Evolutionary conservation across 2,888 invertebrate species (phyloP), one percentile per base, ranked within the genome.

Genomic region (Microctonus aethiopoides): DNA sequence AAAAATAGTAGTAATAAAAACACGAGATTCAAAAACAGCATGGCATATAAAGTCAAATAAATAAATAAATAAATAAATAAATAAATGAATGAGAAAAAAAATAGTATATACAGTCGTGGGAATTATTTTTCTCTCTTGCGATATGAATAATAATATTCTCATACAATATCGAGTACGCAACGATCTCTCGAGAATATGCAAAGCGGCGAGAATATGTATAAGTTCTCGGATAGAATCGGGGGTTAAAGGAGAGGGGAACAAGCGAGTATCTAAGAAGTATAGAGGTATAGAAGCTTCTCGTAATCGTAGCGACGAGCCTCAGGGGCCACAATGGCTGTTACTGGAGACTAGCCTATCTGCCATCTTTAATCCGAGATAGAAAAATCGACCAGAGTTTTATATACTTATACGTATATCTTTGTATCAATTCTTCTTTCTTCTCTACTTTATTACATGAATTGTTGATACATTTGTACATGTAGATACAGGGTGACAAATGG

Each of bases 271-370:
- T n/a, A 39, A 39, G 39, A 39, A 39, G 39, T n/a, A 39, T 3
- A 39, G 39, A 32, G 32, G 29, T 57, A 54, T 54, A 32, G 67
- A 61, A 16, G 26, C 32, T 57, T 57, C n/a, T 11, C 24, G 60
- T 67, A 67, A 61, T 67, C 67, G 61, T 61, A n/a, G 65, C 51
- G 54, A 67, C 60, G 61, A 67, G 68, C 56, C 68, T 68, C 62
- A 56, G 68, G 59, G 69, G 52, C 70, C 68, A 72, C 73, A 75
- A 74, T 71, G 68, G 75, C 72, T 67, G 71, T 75, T 74, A 70
- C 72, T 71, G 72, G 72, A 75, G 68, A 75, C 72, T 68, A 67
- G 71, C 71, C 71, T 75, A 75, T 75, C 74, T 75, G 20, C 72
- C 69, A 75, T 75, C 74, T 74, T 75, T 74, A 75, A 75, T 75